A percentile compares a stretch with the other conserved stretches of the same genome.
phyloP scores from a whole-genome alignment of 2,888 invertebrate genomes.

The Zelleria hepariella region DNA sequence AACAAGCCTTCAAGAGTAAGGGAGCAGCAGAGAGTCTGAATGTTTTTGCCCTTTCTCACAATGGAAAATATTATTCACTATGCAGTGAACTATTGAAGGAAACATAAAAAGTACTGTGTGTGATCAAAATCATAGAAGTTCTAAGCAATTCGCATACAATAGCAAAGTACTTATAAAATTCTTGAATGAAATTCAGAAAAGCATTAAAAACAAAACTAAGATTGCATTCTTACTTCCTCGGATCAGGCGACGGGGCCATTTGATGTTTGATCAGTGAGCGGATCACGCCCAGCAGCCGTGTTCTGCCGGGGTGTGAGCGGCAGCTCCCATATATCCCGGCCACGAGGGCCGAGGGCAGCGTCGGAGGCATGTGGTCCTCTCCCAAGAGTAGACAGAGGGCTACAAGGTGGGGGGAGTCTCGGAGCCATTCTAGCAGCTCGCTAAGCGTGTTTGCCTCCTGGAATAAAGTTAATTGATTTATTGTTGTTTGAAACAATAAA shows the following conservation, averaged over 20 bases:
- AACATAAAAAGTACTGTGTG: too few relatives aligned
- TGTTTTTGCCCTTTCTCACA: too few relatives aligned
- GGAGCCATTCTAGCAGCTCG: conserved; percentile 61
- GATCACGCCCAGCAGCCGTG: conserved; percentile 47
- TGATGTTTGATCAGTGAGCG: conserved; percentile 57
- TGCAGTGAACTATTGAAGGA: too few relatives aligned
- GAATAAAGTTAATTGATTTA: conserved; percentile 5
- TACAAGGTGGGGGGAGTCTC: conserved; percentile 59
- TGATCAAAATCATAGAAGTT: too few relatives aligned
- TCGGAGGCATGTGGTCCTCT: conserved; percentile 52
- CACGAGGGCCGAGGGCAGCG: conserved; percentile 44
- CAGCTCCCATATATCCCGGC: conserved; percentile 61
- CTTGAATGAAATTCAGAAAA: too few relatives aligned
- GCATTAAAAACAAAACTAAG: too few relatives aligned
- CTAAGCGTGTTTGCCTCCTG: conserved; percentile 59
- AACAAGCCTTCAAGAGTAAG: too few relatives aligned
- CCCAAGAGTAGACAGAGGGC: conserved; percentile 57
- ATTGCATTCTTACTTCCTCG: conserved; percentile 47
- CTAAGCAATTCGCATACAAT: too few relatives aligned
- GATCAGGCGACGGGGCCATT: conserved; percentile 49
- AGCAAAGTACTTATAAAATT: too few relatives aligned
- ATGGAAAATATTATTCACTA: too few relatives aligned
- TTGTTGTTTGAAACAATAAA: too few relatives aligned
- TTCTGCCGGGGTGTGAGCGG: conserved; percentile 41
- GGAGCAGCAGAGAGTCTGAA: too few relatives aligned